Evolutionary conservation across 2,113 vertebrate genomes (phyloP), one percentile per base, ranked within the genome.

Genomic region (Forbesichthys papilliferus): DNA sequence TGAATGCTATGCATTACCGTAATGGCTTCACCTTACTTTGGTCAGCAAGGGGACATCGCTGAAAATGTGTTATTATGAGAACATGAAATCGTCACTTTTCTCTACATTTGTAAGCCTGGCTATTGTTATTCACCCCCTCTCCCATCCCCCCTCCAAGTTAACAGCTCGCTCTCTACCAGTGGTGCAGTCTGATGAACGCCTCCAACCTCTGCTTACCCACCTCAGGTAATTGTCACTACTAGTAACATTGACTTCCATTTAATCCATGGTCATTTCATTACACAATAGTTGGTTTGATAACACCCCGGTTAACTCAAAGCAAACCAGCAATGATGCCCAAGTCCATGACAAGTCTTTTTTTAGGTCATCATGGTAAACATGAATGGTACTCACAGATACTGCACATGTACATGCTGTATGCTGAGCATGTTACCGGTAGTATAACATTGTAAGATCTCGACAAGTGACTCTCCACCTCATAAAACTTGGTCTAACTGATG

Each of bases 141-240:
- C 71, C 61, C 47, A 88, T 68, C 80, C 71, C 34, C 87, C 55
- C 13, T 92, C 91, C 58, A 81, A 99, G 98, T 66, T 99, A 84
- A 96, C 97, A 14, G 96, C 96, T 52, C 91, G 98, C 79, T 96
- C 95, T 0, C 86, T 99, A 67, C 98, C 97, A 67, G 86, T 92
- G 2, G 87, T 98, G 79, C 96, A 98, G 79, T 95, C 96, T 76
- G 98, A 99, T 52, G 96, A 99, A 89, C 93, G 98, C 72, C 94
- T 99, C n/a, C 96, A 97, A 58, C 96, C 98, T 71, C 93, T 99
- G 64, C 96, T 99, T 64, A 96, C 77, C 88, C 96, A 96, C 89
- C 96, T 99, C 93, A 98, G 97, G 98, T 99, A 95, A 91, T 66
- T 42, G 62, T 64, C 74, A 54, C 62, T 55, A 72, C 49, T 56